Base-by-base conservation (phyloP, 1,140 invertebrate genomes). In the Calephelis virginiensis region DNA sequence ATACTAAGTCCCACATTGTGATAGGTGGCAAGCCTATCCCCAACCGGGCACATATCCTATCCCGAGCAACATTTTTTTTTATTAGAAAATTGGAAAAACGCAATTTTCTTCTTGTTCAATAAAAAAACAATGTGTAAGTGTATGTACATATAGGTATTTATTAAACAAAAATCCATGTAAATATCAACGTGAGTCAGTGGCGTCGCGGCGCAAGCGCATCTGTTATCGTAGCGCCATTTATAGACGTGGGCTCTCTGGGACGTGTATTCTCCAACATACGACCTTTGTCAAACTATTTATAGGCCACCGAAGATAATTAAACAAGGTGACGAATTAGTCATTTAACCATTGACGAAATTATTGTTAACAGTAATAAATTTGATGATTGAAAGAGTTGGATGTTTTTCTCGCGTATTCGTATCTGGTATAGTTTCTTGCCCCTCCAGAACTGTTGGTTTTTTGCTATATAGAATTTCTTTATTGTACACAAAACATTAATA, bases 201-300 rank as follows among this genome's bases (percentile, higher is more conserved):
- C 66, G 67, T 61, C 53, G 61, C 66, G 64, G 50, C 66, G 66
- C 66, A 47, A 65, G 68, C 70, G 72, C 74, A 76, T 72, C 74
- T 75, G 75, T 78, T 77, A 77, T 74, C 71, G 75, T 63, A 77
- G 74, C 49, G 61, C 80, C 78, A 80, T 79, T 75, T 82, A 78
- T 80, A 82, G 80, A 67, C 38, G 66, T 76, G 61, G 59, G 69
- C 66, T 72, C 70, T 65, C 40, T 64, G 40, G 40, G 37, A n/a
- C 38, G 37, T 12, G 53, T 28, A 28, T 6, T 56, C 6, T 56
- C 53, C 37, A 56, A 17, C 11, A 7, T 37, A 64, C 48, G 71
- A 61, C 74, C 74, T 76, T 69, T 67, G 50, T 50, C 14, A 53
- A 56, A 53, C n/a, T 53, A 64, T 28, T 64, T 45, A 64, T 53